These are phyloP conservation scores for Dasyprocta punctata DNA, from an alignment of 2,113 vertebrate genomes.

Conservation along the genomic window DNA sequence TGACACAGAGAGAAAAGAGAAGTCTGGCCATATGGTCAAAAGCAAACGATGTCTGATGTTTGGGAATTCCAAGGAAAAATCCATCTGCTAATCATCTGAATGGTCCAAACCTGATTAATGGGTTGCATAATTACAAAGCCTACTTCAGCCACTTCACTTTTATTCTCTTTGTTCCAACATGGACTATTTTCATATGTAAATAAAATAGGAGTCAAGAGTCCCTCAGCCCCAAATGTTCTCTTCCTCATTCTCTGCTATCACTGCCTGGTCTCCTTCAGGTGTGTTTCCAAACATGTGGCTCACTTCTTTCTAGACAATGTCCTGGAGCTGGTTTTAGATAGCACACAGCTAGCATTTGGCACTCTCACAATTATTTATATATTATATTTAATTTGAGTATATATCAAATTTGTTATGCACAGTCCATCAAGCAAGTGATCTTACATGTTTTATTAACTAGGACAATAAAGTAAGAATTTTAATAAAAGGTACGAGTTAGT, in stretches of 20 bases:
- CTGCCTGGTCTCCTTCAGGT: not conserved
- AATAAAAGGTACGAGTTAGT: not conserved
- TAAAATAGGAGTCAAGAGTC: not conserved
- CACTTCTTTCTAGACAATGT: not conserved
- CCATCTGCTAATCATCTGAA: conserved; percentile 23
- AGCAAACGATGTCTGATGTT: not conserved
- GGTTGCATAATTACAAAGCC: not conserved
- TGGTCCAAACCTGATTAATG: not conserved
- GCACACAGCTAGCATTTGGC: not conserved
- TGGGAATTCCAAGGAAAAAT: conserved; percentile 43
- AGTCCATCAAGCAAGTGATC: not conserved
- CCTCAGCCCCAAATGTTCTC: not conserved
- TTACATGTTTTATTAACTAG: not conserved
- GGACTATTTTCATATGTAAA: not conserved
- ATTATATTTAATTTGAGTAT: not conserved
- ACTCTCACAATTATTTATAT: not conserved
- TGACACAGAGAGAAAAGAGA: not conserved
- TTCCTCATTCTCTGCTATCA: not conserved
- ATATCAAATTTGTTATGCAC: not conserved
- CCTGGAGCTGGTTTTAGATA: not conserved
- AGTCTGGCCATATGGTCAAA: not conserved
- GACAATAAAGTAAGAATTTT: not conserved
- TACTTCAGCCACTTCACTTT: not conserved
- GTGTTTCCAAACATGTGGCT: not conserved
- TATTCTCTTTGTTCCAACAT: not conserved